Evolutionary conservation across 2,888 invertebrate species (phyloP).

Genomic region (Cerastoderma edule): DNA sequence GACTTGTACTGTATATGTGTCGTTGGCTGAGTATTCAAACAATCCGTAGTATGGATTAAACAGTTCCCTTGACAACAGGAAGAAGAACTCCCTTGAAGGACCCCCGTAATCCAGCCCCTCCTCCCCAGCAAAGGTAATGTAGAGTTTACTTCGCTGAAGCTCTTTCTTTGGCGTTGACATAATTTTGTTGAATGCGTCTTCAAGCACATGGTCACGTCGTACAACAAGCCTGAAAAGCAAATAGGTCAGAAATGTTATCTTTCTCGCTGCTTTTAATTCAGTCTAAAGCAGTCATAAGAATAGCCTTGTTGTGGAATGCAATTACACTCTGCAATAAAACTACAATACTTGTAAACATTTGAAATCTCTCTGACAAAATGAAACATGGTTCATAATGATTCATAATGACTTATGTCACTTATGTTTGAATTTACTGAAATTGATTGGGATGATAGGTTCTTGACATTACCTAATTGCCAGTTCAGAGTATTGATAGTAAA

Average conservation of each 20-base stretch:
- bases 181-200: conserved; percentile 97
- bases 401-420: background rate
- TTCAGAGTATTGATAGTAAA: too few species aligned
- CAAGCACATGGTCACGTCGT: conserved; percentile 94
- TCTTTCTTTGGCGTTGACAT: conserved; percentile 98
- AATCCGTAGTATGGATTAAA: conserved; percentile 99
- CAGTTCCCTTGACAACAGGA: conserved; percentile 96
- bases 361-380: background rate
- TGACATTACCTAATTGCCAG: too few species aligned
- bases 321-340: background rate
- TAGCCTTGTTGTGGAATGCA: too few species aligned
- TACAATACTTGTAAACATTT: background rate
- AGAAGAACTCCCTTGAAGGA: conserved; percentile 98
- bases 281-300: too few species aligned
- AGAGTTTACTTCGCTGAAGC: conserved; percentile 96
- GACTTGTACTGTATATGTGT: conserved; percentile 95
- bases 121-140: conserved; percentile 93
- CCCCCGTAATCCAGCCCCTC: conserved; percentile 99
- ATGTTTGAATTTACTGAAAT: too few species aligned
- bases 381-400: background rate
- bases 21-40: conserved; percentile 99
- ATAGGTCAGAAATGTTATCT: too few species aligned
- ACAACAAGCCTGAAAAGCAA: conserved; percentile 91
- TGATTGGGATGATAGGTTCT: too few species aligned
- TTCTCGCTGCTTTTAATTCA: too few species aligned